Evolutionary conservation across 2,888 invertebrate genomes (phyloP).

Genomic region (Lacanobia wlatinum): DNA sequence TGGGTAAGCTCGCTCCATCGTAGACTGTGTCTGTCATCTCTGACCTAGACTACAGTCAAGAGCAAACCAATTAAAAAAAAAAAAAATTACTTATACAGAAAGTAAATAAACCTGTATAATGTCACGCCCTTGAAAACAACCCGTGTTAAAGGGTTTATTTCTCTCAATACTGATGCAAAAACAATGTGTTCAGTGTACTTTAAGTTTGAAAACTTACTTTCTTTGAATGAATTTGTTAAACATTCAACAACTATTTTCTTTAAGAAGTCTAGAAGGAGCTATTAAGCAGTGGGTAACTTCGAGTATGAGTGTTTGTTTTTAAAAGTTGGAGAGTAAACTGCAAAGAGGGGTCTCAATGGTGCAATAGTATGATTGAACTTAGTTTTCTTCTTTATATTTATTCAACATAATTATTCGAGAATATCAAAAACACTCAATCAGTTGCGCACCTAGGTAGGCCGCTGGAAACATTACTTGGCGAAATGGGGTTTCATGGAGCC

Average conservation of each 20-base stretch:
- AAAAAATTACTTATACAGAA: too few relatives aligned
- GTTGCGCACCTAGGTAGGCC: too few relatives aligned
- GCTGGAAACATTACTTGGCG: too few relatives aligned
- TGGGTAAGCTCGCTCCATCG: too few relatives aligned
- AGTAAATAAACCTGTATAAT: neutral
- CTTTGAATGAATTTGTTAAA: conserved; percentile 35
- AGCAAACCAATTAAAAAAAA: too few relatives aligned
- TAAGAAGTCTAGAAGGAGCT: conserved; percentile 22
- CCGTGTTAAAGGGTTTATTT: conserved; percentile 31
- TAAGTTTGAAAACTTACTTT: conserved; percentile 28
- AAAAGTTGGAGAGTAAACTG: conserved; percentile 15
- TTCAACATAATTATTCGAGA: too few relatives aligned
- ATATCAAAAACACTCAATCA: too few relatives aligned
- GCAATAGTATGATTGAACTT: neutral
- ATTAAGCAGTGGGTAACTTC: conserved; percentile 23
- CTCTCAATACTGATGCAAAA: conserved; percentile 34
- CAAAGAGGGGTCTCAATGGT: neutral
- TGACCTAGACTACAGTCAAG: too few relatives aligned
- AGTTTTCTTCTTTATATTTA: neutral
- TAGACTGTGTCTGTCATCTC: too few relatives aligned
- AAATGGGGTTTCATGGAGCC: too few relatives aligned
- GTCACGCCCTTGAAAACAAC: conserved; percentile 29
- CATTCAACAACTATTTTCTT: conserved; percentile 47
- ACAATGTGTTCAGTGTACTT: conserved; percentile 33
- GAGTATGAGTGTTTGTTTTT: conserved; percentile 17